Evolutionary conservation across 2,888 invertebrate species (phyloP), one percentile per base, ranked within the genome.

Genomic region (Rhagophthalmus giganteus): DNA sequence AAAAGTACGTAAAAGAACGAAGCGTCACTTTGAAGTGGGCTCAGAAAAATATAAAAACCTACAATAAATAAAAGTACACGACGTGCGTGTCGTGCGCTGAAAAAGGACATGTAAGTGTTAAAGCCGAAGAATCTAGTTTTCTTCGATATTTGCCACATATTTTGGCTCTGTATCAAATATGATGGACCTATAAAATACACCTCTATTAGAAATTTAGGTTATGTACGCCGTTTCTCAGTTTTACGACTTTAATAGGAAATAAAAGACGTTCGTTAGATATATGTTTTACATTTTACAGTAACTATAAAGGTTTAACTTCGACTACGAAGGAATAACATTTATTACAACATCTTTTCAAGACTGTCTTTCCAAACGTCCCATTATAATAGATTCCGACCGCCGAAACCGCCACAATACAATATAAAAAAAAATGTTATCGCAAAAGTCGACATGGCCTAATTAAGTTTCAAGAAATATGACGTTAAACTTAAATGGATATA

Each of bases 31-130:
- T 51, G 51, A 51, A 39, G 51, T 46, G 39, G 25, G 34, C 45
- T 24, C 33, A 33, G 51, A 51, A 51, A 50, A 51, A 45, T 51
- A 44, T 50, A 50, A 50, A 49, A 42, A 28, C 50, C 26, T 27
- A 39, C 44, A 44, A 50, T 50, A 50, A 50, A 50, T 45, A 51
- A 45, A 51, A 44, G 44, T 51, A 37, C 34, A 45, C 39, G 51
- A 35, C 45, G 51, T 46, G 40, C 45, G 33, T 40, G 51, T 39
- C 34, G 37, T 32, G 34, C 31, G 31, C 27, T 46, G 42, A 50
- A 42, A 39, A 39, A 28, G 40, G 37, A 38, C 51, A 40, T 51
- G 37, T 11, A 44, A 45, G 34, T 28, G 44, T 39, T 27, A 33
- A 14, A 27, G 16, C 26, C 33, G 5, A 10, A 39, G 37, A 31